Percentiles rank a stretch among this genome's conserved stretches.
phyloP scores from a whole-genome alignment of 2,888 invertebrate species.

The Lasioglossum oenotherae region DNA sequence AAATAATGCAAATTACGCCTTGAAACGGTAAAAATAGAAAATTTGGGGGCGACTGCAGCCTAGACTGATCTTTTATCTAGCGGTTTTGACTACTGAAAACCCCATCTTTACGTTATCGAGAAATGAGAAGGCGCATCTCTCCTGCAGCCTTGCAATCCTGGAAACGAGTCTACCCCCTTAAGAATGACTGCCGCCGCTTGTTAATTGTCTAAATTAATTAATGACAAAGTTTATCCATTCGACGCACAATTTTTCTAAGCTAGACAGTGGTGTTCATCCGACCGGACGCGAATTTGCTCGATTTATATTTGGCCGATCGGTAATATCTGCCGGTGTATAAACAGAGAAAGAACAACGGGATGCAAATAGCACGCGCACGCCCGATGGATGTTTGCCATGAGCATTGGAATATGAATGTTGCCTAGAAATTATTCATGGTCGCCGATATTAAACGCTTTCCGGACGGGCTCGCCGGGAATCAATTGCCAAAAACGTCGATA shows the following conservation, averaged over 20 bases:
- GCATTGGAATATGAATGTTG: conserved; percentile 49
- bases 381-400: conserved; percentile 35
- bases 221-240: background rate
- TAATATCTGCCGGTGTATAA: conserved; percentile 20
- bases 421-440: conserved; percentile 55
- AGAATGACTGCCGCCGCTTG: too few relatives aligned
- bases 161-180: too few relatives aligned
- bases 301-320: conserved; percentile 19
- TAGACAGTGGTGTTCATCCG: background rate
- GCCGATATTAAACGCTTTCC: conserved; percentile 49
- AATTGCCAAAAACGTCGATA: conserved; percentile 64
- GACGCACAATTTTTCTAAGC: background rate
- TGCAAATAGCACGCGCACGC: conserved; percentile 14
- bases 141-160: too few relatives aligned
- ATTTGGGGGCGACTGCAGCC: too few relatives aligned
- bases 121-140: too few relatives aligned
- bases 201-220: too few relatives aligned
- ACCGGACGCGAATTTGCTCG: background rate
- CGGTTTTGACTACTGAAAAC: too few relatives aligned
- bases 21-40: too few relatives aligned
- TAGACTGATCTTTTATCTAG: too few relatives aligned
- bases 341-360: conserved; percentile 19
- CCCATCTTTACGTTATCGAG: too few relatives aligned
- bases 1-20: too few relatives aligned
- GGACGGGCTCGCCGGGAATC: conserved; percentile 35